Conservation (phyloP, 2,797 vertebrate genomes). For the Acanthurus lineatus region DNA sequence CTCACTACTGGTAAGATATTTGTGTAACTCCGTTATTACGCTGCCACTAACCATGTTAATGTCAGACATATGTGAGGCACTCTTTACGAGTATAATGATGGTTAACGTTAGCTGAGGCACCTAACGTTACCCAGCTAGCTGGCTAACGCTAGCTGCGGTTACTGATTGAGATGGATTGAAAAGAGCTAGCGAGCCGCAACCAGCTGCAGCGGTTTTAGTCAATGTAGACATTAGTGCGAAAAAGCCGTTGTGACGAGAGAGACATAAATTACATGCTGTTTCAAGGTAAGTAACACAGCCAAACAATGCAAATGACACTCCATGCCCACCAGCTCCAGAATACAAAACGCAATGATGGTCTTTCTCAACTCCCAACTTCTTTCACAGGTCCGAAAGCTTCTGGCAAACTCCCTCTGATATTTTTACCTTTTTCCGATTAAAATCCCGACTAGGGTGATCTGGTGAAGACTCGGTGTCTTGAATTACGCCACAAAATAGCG, state of each 20-base stretch:
- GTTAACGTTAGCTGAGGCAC: slow-evolving; percentile 26
- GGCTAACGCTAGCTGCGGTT: slow-evolving; percentile 69
- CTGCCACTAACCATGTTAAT: neutral
- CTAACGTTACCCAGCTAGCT: slow-evolving; percentile 41
- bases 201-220: slow-evolving; percentile 51
- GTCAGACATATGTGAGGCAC: slow-evolving; percentile 40
- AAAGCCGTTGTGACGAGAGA: neutral
- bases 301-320: slow-evolving; percentile 50
- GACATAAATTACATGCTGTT: neutral
- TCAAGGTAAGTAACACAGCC: slow-evolving; percentile 19
- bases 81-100: slow-evolving; percentile 8
- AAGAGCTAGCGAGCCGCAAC: slow-evolving; percentile 45
- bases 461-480: slow-evolving; percentile 76
- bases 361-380: slow-evolving; percentile 88
- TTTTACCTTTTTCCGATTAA: slow-evolving; percentile 89
- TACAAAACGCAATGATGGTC: slow-evolving; percentile 72
- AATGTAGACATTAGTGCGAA: slow-evolving; percentile 37
- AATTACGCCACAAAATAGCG: slow-evolving; percentile 57
- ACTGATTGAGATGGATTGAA: slow-evolving; percentile 43
- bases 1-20: slow-evolving; percentile 4
- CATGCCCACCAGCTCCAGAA: slow-evolving; percentile 29
- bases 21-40: neutral
- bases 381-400: slow-evolving; percentile 80
- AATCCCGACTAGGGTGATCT: slow-evolving; percentile 92
- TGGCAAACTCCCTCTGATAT: slow-evolving; percentile 75